Conservation (phyloP, 2,113 vertebrate species). For the Tachysurus vachellii region DNA sequence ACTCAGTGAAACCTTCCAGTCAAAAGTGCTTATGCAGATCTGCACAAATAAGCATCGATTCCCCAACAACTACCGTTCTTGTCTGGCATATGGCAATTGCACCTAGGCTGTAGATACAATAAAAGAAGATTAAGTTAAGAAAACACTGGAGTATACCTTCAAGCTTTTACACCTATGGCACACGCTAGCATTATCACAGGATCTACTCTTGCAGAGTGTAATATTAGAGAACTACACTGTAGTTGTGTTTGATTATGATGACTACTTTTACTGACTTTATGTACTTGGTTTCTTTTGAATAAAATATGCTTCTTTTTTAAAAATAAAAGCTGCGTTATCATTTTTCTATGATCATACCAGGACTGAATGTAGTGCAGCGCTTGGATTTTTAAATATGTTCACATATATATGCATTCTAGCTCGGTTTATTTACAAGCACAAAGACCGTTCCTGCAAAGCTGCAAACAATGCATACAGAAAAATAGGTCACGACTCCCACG, state of each 20-base stretch:
- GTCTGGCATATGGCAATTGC: neutral
- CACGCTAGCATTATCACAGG: neutral
- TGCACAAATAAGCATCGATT: neutral
- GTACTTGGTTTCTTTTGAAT: constrained; percentile 43
- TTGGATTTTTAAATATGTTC: neutral
- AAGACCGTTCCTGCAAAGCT: neutral
- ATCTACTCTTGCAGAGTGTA: constrained; percentile 35
- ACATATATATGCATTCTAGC: neutral
- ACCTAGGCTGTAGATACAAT: neutral
- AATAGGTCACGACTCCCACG: constrained; percentile 43
- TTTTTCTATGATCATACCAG: neutral
- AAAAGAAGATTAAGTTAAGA: neutral
- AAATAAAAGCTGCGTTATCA: neutral
- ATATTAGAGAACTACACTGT: constrained; percentile 44
- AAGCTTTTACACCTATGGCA: neutral
- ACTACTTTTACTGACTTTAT: constrained; percentile 40
- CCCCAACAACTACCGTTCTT: neutral
- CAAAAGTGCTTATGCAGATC: neutral
- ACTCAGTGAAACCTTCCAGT: neutral
- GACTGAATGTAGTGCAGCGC: neutral
- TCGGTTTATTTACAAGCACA: neutral
- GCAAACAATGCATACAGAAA: constrained; percentile 24
- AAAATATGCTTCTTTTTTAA: constrained; percentile 41
- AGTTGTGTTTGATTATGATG: constrained; percentile 59
- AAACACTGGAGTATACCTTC: neutral